These are phyloP conservation scores for Cheumatopsyche charites DNA, from an alignment of 1,140 invertebrate species.

Conservation along the genomic window DNA sequence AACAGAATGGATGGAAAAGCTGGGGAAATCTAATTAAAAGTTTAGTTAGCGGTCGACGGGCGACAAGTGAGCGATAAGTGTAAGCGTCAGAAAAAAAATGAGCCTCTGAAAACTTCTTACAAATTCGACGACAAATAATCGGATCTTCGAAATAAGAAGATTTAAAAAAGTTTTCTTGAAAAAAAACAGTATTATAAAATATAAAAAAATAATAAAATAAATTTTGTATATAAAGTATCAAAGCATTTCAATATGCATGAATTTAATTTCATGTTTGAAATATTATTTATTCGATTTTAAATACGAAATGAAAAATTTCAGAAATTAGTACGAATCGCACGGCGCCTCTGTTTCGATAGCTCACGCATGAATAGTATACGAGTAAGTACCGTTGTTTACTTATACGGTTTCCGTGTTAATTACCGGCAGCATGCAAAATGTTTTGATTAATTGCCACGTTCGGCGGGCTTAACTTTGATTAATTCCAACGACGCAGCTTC, in stretches of 20 bases:
- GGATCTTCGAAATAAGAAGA: neutral
- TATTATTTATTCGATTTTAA: too few relatives aligned
- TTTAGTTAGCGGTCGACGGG: slow-evolving; percentile 19
- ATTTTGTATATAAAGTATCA: too few relatives aligned
- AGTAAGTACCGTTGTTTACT: slow-evolving; percentile 6
- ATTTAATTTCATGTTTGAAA: too few relatives aligned
- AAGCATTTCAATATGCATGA: too few relatives aligned
- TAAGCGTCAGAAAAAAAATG: slow-evolving; percentile 20
- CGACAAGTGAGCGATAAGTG: slow-evolving; percentile 31
- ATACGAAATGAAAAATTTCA: too few relatives aligned
- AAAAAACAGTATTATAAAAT: too few relatives aligned
- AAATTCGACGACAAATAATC: slow-evolving; percentile 11
- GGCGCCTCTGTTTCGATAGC: too few relatives aligned
- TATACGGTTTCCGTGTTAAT: slow-evolving; percentile 29
- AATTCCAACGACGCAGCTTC: slow-evolving; percentile 8
- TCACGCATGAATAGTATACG: neutral
- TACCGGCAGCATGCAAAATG: slow-evolving; percentile 31
- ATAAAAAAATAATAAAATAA: too few relatives aligned
- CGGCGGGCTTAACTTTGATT: slow-evolving; percentile 27
- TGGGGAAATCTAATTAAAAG: slow-evolving; percentile 31
- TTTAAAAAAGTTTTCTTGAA: neutral
- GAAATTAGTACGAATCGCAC: too few relatives aligned
- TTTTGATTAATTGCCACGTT: slow-evolving; percentile 34
- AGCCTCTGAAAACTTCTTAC: neutral
- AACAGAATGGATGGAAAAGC: neutral